Percentiles rank a stretch among this genome's conserved stretches.
These are phyloP conservation scores for Eulemur albifrons DNA, from an alignment of 2,797 vertebrate species.

Conservation along the genomic window DNA sequence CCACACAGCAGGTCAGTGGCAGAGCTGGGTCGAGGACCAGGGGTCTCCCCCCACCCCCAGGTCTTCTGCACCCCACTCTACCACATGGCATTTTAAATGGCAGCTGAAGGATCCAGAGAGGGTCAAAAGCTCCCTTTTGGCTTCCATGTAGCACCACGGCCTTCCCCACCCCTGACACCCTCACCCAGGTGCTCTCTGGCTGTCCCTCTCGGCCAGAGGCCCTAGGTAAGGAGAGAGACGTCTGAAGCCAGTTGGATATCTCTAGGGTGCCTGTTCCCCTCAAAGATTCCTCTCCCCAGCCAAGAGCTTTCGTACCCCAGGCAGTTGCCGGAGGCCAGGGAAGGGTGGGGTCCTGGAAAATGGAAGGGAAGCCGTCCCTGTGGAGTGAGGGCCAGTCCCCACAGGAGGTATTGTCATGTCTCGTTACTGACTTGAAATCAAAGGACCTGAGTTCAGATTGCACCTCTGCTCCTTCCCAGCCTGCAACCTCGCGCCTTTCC, in stretches of 20 bases:
- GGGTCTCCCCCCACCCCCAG: neutral
- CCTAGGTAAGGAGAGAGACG: neutral
- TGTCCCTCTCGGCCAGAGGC: neutral
- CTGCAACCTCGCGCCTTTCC: neutral
- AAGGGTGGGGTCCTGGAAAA: too few species aligned
- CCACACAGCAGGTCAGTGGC: neutral
- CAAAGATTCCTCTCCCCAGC: neutral
- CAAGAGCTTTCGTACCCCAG: neutral
- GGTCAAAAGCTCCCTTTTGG: neutral
- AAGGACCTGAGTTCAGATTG: neutral
- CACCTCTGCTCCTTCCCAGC: neutral
- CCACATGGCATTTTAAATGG: neutral
- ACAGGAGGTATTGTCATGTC: accelerated
- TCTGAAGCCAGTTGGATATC: neutral
- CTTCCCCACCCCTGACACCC: neutral
- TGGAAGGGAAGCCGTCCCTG: neutral
- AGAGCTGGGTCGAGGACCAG: neutral
- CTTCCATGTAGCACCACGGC: neutral
- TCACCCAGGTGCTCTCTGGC: neutral
- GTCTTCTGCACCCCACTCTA: neutral
- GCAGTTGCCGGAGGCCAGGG: neutral
- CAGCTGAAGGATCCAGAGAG: neutral
- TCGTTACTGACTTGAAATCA: neutral
- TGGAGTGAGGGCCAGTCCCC: neutral
- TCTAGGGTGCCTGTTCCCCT: neutral